These are phyloP conservation scores for Drosophila testacea DNA, from an alignment of 2,888 invertebrate genomes.

Conservation along the genomic window DNA sequence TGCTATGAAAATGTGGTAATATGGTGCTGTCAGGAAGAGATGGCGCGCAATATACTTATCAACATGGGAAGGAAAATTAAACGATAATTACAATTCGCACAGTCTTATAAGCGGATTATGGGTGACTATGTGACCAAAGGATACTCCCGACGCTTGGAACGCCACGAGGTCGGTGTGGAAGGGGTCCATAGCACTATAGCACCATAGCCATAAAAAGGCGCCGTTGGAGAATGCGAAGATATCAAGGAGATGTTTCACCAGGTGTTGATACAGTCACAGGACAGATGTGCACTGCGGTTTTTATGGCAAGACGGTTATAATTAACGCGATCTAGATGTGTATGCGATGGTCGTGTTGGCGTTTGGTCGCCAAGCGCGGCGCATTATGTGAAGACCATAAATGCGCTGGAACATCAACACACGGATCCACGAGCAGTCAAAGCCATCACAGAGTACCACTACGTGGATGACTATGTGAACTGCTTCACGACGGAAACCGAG, in stretches of 20 bases:
- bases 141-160: not conserved
- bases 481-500: not conserved
- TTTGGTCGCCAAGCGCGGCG: conserved; percentile 27
- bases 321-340: not conserved
- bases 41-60: conserved; percentile 11
- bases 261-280: conserved; percentile 2
- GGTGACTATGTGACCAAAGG: not conserved
- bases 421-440: conserved; percentile 9
- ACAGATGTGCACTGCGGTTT: not conserved
- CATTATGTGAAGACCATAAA: conserved; percentile 12
- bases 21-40: conserved; percentile 4
- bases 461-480: not conserved
- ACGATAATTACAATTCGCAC: conserved; percentile 6
- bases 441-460: conserved; percentile 20
- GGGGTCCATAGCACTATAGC: not conserved
- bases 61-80: conserved; percentile 8
- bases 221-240: not conserved
- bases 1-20: conserved; percentile 11
- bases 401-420: not conserved
- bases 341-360: conserved; percentile 19
- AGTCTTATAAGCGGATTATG: not conserved
- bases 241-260: conserved; percentile 1
- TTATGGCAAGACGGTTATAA: not conserved
- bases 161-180: not conserved
- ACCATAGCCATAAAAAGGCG: too few species aligned